A percentile compares a stretch with the other conserved stretches of the same genome.
Evolutionary conservation across 2,888 invertebrate genomes (phyloP).

Genomic region (Hydroisotoma schaefferi): DNA sequence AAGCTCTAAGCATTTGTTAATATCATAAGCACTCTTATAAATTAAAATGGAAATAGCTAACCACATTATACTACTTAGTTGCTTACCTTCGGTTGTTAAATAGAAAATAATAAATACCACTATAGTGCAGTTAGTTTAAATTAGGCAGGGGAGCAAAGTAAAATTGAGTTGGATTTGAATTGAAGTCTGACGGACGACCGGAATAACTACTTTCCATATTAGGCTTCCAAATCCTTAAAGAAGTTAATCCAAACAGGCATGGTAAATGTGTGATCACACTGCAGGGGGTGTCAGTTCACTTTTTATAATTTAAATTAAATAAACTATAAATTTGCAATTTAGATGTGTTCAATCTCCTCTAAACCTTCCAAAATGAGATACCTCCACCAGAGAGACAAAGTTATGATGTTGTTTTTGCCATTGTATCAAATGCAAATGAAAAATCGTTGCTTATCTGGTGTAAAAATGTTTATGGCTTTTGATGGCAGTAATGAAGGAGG

Average conservation of each 20-base stretch:
- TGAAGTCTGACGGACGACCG: conserved; percentile 24
- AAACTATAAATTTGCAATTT: conserved; percentile 25
- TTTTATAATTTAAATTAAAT: conserved; percentile 16
- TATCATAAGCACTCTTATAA: no score
- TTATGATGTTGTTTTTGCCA: conserved; percentile 4
- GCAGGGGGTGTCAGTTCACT: conserved; percentile 10
- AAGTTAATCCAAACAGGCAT: conserved; percentile 18
- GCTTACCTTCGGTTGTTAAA: no score
- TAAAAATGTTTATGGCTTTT: no score
- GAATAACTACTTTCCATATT: conserved; percentile 44
- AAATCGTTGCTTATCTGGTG: background rate
- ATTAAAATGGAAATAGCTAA: no score
- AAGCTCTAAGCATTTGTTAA: no score
- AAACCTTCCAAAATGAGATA: background rate
- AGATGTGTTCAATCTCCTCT: conserved; percentile 1
- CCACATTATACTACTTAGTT: no score
- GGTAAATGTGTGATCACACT: conserved; percentile 24
- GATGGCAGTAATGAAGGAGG: no score
- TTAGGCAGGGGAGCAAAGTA: background rate
- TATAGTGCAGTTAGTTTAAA: no score
- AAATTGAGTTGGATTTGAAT: conserved; percentile 12
- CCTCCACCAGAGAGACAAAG: background rate
- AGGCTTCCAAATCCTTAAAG: conserved; percentile 25
- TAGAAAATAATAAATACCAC: no score
- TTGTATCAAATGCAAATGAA: background rate